Conservation (phyloP, 1,140 invertebrate species). For the Trissolcus basalis region DNA sequence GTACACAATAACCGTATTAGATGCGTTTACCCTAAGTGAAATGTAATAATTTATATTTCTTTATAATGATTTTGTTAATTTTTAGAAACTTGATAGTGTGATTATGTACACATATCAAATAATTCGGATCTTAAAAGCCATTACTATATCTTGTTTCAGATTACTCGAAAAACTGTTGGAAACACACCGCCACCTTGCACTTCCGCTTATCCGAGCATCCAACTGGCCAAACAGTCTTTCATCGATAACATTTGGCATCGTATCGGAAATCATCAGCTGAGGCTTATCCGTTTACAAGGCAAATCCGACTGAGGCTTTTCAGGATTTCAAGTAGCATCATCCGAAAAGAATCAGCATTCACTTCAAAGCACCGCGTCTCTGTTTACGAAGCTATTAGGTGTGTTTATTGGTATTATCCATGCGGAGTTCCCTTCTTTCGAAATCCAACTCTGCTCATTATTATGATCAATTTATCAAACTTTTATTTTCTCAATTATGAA, state of each 20-base stretch:
- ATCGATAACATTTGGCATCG: slow-evolving; percentile 61
- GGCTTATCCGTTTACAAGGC: slow-evolving; percentile 76
- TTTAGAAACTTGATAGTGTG: background rate
- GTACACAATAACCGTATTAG: too few species aligned
- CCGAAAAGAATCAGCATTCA: slow-evolving; percentile 62
- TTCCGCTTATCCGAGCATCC: slow-evolving; percentile 41
- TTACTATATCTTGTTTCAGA: slow-evolving; percentile 24
- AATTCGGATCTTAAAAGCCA: slow-evolving; percentile 47
- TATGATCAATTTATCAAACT: slow-evolving; percentile 37
- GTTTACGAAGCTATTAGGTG: slow-evolving; percentile 75
- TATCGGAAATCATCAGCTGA: slow-evolving; percentile 72
- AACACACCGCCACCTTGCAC: slow-evolving; percentile 28
- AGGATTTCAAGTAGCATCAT: slow-evolving; percentile 60
- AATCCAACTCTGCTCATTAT: slow-evolving; percentile 50
- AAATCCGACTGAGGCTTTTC: slow-evolving; percentile 69
- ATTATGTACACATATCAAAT: slow-evolving; percentile 34
- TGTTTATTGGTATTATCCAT: slow-evolving; percentile 67
- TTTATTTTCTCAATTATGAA: slow-evolving; percentile 19
- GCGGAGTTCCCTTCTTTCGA: slow-evolving; percentile 39
- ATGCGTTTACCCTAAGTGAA: too few species aligned
- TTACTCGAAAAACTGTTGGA: slow-evolving; percentile 19
- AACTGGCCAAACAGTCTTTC: slow-evolving; percentile 73
- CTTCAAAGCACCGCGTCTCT: slow-evolving; percentile 69
- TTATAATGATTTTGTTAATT: too few species aligned
- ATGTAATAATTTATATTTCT: too few species aligned